These are phyloP conservation scores for Actinopyga echinites DNA, from an alignment of 53 echinoderm and acorn worm genomes.

Conservation along the genomic window DNA sequence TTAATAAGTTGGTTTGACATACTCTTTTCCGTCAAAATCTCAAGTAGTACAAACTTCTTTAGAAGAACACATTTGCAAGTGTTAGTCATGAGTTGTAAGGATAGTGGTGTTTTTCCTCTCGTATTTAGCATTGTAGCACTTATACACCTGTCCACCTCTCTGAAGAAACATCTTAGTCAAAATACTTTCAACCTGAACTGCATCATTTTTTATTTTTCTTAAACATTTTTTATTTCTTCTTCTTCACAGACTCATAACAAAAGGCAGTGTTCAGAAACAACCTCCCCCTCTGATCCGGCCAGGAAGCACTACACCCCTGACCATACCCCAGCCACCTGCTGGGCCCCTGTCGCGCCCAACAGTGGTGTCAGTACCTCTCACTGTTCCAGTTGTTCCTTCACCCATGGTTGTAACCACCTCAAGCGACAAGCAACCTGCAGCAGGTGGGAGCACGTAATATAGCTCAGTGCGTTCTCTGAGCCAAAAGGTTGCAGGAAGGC, in stretches of 20 bases:
- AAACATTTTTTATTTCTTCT: neutral
- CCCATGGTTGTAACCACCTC: constrained; percentile 28
- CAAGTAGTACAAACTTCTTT: too few relatives aligned
- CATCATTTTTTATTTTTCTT: neutral
- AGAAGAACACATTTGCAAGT: too few relatives aligned
- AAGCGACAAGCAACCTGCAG: neutral
- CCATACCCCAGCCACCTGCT: constrained; percentile 74
- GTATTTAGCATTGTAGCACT: too few relatives aligned
- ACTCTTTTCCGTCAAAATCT: too few relatives aligned
- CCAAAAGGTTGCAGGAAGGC: neutral
- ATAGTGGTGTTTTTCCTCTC: too few relatives aligned
- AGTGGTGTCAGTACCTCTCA: constrained; percentile 45
- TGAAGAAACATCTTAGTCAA: too few relatives aligned
- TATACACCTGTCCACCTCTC: too few relatives aligned
- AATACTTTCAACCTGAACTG: too few relatives aligned
- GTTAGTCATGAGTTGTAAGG: too few relatives aligned
- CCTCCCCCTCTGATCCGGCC: constrained; percentile 96
- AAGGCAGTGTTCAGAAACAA: constrained; percentile 62
- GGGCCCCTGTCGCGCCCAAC: constrained; percentile 82
- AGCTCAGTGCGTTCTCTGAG: too few relatives aligned
- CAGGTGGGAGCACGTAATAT: too few relatives aligned
- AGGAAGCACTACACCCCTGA: constrained; percentile 56
- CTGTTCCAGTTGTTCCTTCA: constrained; percentile 18
- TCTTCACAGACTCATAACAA: constrained; percentile 54
- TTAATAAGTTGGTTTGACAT: too few relatives aligned